These are phyloP conservation scores for Lophochroa leadbeateri DNA, from an alignment of 2,113 vertebrate species.

Conservation along the genomic window DNA sequence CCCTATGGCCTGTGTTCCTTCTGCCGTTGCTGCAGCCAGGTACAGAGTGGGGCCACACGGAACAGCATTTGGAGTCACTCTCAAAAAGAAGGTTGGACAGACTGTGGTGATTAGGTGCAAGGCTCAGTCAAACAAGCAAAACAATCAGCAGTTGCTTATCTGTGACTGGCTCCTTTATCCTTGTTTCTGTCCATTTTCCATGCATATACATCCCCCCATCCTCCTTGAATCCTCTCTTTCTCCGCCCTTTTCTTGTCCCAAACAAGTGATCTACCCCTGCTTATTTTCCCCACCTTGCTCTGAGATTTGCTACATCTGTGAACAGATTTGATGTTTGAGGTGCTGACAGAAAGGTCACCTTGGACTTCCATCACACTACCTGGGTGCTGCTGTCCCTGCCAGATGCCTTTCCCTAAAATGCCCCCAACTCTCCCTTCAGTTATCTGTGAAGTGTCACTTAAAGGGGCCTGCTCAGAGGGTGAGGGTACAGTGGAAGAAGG, in stretches of 20 bases:
- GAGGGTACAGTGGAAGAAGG: not conserved
- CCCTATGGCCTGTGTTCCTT: not conserved
- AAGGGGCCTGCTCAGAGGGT: not conserved
- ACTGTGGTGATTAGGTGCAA: not conserved
- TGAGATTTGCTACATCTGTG: not conserved
- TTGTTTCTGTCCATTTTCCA: not conserved
- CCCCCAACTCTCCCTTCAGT: not conserved
- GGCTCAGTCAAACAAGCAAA: not conserved
- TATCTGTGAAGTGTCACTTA: not conserved
- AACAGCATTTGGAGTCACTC: not conserved
- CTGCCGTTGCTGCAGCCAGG: not conserved
- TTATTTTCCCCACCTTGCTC: not conserved
- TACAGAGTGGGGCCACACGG: not conserved
- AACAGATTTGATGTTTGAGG: not conserved
- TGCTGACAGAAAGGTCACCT: not conserved
- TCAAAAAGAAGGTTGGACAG: not conserved
- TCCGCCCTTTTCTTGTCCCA: not conserved
- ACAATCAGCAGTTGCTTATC: not conserved
- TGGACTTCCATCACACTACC: not conserved
- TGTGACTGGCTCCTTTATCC: not conserved
- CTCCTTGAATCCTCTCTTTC: not conserved
- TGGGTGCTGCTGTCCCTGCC: not conserved
- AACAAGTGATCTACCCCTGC: not conserved
- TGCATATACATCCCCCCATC: not conserved
- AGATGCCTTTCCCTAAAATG: not conserved